These are phyloP conservation scores for Pseudopipra pipra DNA, from an alignment of 2,113 vertebrate genomes.

Conservation along the genomic window DNA sequence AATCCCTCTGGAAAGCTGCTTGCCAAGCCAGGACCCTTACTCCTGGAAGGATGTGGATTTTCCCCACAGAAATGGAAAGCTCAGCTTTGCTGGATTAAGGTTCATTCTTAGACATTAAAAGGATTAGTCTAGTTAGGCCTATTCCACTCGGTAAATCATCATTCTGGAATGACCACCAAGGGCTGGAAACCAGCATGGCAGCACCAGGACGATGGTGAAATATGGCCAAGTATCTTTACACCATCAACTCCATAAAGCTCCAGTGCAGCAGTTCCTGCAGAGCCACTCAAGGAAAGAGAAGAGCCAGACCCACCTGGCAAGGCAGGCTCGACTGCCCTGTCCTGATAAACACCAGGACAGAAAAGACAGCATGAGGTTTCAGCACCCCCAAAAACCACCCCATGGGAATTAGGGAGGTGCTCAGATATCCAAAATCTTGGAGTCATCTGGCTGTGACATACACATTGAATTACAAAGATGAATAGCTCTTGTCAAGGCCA, in stretches of 20 bases:
- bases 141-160: background rate
- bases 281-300: background rate
- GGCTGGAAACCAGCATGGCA: background rate
- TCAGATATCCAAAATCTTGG: background rate
- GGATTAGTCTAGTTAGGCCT: background rate
- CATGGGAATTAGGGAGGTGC: slow-evolving; percentile 7
- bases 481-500: slow-evolving; percentile 52
- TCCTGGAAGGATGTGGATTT: background rate
- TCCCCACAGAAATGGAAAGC: slow-evolving; percentile 10
- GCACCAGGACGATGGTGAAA: background rate
- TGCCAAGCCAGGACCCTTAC: background rate
- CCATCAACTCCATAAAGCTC: background rate
- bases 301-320: background rate
- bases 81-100: slow-evolving; percentile 20
- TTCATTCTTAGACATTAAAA: background rate
- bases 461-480: slow-evolving; percentile 55
- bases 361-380: background rate
- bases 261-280: fast-evolving
- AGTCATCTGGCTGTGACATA: slow-evolving; percentile 53
- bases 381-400: background rate
- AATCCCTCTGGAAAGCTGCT: background rate
- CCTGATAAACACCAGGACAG: background rate
- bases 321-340: background rate
- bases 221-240: background rate
- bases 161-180: background rate